Base-by-base conservation (phyloP, 2,797 vertebrate species). In the Sebastes variabilis region DNA sequence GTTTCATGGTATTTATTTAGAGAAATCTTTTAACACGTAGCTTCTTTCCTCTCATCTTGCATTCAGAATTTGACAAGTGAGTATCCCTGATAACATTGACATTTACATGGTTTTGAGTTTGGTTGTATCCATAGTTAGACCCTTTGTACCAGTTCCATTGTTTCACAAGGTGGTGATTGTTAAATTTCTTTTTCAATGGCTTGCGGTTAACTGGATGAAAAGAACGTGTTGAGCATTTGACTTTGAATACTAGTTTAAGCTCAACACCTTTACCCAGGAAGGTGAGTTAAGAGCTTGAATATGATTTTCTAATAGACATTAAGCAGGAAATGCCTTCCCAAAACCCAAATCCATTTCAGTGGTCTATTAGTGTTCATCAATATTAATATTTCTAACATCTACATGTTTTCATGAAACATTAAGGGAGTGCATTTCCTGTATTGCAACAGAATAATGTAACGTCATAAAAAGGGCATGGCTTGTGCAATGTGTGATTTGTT, bases 181-280 rank as follows among this genome's bases (percentile, higher is more conserved):
- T 83, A 46, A 55, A 66, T 87, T 80, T 90, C 62, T 87, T 81
- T 87, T 83, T 80, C 74, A 88, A 84, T 93, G 88, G 86, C 92
- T 88, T 89, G 79, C 90, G 84, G 81, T 90, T 84, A 83, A 93
- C 85, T 92, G 94, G 92, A 90, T 91, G 84, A 95, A 94, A 94
- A 95, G 92, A 93, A 86, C 88, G 24, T 74, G 67, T 88, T 88
- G 80, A 91, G 83, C 74, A 55, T 88, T 90, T 89, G 69, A 82
- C 74, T 79, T 62, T 78, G 66, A 72, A 84, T 75, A 34, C 52
- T 88, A 84, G 75, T 72, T 88, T 87, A 75, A 83, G 83, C 61
- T 87, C 78, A 75, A 79, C 80, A 65, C 29, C 71, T 89, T 88
- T 24, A 72, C 54, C 1, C 5, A 87, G 54, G 66, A 90, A 95